A percentile compares a stretch with the other conserved stretches of the same genome.
Conservation (phyloP, 1,140 invertebrate species). For the Wasmannia auropunctata region DNA sequence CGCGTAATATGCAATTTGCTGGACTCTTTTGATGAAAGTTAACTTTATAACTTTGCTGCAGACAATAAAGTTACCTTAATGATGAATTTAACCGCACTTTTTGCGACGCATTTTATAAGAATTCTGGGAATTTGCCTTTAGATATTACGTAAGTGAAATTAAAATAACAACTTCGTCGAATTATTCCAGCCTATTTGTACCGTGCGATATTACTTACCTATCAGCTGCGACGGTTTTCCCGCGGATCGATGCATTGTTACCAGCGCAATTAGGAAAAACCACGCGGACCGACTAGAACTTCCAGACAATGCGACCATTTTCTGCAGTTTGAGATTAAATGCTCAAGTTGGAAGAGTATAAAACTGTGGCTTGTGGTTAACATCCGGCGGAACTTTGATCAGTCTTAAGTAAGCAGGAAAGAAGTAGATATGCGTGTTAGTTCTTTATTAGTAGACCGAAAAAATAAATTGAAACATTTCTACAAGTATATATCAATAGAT, state of each 20-base stretch:
- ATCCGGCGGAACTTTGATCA: background rate
- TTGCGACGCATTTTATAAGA: slow-evolving; percentile 10
- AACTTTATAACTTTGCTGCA: slow-evolving; percentile 41
- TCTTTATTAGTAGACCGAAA: too few relatives aligned
- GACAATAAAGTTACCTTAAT: slow-evolving; percentile 30
- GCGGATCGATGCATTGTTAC: slow-evolving; percentile 26
- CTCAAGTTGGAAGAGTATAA: background rate
- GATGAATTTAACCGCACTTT: slow-evolving; percentile 48
- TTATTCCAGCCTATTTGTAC: slow-evolving; percentile 22
- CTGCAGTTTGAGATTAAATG: slow-evolving; percentile 8
- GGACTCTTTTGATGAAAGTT: slow-evolving; percentile 63
- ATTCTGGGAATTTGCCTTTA: slow-evolving; percentile 23
- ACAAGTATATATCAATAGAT: background rate
- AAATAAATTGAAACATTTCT: background rate
- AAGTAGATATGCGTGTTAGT: too few relatives aligned
- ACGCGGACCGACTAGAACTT: background rate
- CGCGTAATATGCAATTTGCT: slow-evolving; percentile 46
- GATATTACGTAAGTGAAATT: slow-evolving; percentile 37
- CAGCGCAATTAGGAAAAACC: slow-evolving; percentile 17
- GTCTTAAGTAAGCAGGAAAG: background rate
- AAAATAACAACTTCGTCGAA: slow-evolving; percentile 25
- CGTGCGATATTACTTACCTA: slow-evolving; percentile 25
- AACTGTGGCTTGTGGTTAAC: background rate
- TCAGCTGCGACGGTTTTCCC: background rate
- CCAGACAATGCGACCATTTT: slow-evolving; percentile 10